Base-by-base conservation (phyloP, 2,113 vertebrate genomes). In the Labeo rohita region DNA sequence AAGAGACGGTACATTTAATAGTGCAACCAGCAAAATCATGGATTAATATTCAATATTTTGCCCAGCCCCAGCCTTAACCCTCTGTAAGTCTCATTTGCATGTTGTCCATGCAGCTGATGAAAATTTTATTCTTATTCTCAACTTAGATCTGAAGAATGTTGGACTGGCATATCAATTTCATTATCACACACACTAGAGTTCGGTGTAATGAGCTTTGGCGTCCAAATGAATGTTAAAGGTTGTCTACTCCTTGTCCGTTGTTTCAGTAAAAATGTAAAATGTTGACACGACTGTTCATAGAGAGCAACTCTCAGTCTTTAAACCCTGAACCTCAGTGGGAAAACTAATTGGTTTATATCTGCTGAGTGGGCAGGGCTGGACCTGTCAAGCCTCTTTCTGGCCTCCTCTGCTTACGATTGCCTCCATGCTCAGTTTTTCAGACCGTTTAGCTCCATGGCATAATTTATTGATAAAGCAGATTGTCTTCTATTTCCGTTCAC, bases 261-360 rank as follows among this genome's bases (percentile, higher is more conserved):
- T 79, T 80, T 85, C 28, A 50, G 84, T 63, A 79, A 18, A 65
- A 79, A 78, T 59, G 65, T 59, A 56, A 86, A 82, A 81, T 89
- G n/a, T 65, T 73, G 49, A 75, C 18, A 66, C n/a, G 18, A 10
- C 52, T 43, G 4, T 39, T 50, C 43, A 18, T 70, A 79, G 59
- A 81, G 86, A n/a, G 80, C 85, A 90, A 89, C 83, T 85, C 23
- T 23, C 84, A 87, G 88, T 84, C 68, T 78, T 87, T 86, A 80
- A 49, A 89, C 91, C 83, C 72, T 85, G 78, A 90, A 86, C 89
- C 36, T 84, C 78, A 28, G 68, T 70, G 61, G 39, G 87, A 83
- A 89, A 87, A 85, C 36, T 75, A 79, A 87, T 76, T 65, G 84
- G 18, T 90, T 39, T 73, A 34, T 84, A 63, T 83, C 11, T 16